These are phyloP conservation scores for Tinea semifulvella DNA, from an alignment of 2,888 invertebrate genomes.

Conservation along the genomic window DNA sequence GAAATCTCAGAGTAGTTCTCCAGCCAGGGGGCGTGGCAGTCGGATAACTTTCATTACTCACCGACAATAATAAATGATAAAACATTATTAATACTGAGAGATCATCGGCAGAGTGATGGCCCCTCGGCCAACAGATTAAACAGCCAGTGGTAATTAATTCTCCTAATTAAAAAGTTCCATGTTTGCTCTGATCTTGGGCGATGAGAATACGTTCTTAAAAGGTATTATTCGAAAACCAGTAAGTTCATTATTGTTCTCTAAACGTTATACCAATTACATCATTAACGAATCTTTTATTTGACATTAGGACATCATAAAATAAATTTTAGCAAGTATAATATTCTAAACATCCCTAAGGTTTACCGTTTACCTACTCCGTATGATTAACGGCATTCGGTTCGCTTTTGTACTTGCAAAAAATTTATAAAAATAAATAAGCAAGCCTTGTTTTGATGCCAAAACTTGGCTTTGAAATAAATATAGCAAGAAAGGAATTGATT, in stretches of 20 bases:
- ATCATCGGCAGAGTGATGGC: slow-evolving; percentile 49
- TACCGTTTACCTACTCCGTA: neutral
- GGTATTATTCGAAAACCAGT: slow-evolving; percentile 8
- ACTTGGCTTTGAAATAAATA: no score
- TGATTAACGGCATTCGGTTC: neutral
- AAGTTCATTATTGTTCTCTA: no score
- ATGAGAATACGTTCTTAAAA: slow-evolving; percentile 9
- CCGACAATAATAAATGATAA: slow-evolving; percentile 63
- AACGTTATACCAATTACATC: no score
- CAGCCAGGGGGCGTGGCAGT: slow-evolving; percentile 56
- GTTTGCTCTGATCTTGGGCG: slow-evolving; percentile 24
- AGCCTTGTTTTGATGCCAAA: neutral
- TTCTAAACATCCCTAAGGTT: neutral
- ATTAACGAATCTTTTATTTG: no score
- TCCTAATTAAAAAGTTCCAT: slow-evolving; percentile 50
- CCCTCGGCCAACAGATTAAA: slow-evolving; percentile 43
- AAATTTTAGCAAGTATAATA: neutral
- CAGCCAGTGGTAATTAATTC: slow-evolving; percentile 58
- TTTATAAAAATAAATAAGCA: neutral
- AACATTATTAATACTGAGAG: slow-evolving; percentile 63
- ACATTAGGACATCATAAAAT: no score
- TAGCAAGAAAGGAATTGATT: no score
- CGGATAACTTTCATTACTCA: slow-evolving; percentile 62
- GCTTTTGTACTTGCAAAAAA: neutral
- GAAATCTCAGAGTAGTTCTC: no score